A percentile compares a stretch with the other conserved stretches of the same genome.
Evolutionary conservation across 2,888 invertebrate genomes (phyloP).

Genomic region (Arge pagana): DNA sequence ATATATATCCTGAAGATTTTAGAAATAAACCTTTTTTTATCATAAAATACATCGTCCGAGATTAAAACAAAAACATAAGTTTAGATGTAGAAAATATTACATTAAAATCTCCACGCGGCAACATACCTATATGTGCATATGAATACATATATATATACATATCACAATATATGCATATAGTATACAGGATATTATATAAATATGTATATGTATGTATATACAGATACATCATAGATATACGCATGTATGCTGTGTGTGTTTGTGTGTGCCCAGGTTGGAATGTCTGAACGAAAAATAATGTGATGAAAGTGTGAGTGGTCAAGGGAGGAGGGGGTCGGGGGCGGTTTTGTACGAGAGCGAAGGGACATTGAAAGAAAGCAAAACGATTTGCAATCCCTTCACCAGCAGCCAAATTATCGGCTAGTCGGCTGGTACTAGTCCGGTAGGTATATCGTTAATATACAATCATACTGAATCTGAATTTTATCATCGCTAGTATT

Average conservation of each 20-base stretch:
- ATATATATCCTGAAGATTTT: constrained; percentile 36
- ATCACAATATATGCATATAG: not conserved
- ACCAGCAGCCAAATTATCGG: constrained; percentile 37
- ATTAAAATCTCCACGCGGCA: constrained; percentile 39
- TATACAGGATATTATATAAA: not conserved
- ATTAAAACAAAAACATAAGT: constrained; percentile 37
- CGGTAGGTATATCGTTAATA: constrained; percentile 33
- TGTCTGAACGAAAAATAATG: constrained; percentile 26
- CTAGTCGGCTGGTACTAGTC: constrained; percentile 40
- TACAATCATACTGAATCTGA: constrained; percentile 37
- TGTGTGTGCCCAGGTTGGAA: constrained; percentile 47
- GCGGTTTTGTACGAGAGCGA: constrained; percentile 11
- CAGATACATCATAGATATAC: constrained; percentile 4
- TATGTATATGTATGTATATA: not conserved
- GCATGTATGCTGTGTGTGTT: too few species aligned
- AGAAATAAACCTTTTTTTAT: constrained; percentile 36
- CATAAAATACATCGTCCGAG: constrained; percentile 43
- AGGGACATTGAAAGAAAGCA: constrained; percentile 9
- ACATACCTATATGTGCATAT: constrained; percentile 26
- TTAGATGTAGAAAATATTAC: constrained; percentile 35
- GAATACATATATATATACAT: not conserved
- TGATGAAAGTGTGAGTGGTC: constrained; percentile 16
- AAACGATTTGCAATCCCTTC: constrained; percentile 12
- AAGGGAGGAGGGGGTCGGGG: constrained; percentile 12
- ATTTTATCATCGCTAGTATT: constrained; percentile 41